Percentiles rank a stretch among this genome's conserved stretches.
Evolutionary conservation across 2,113 vertebrate genomes (phyloP).

Genomic region (Paradisaea rubra): DNA sequence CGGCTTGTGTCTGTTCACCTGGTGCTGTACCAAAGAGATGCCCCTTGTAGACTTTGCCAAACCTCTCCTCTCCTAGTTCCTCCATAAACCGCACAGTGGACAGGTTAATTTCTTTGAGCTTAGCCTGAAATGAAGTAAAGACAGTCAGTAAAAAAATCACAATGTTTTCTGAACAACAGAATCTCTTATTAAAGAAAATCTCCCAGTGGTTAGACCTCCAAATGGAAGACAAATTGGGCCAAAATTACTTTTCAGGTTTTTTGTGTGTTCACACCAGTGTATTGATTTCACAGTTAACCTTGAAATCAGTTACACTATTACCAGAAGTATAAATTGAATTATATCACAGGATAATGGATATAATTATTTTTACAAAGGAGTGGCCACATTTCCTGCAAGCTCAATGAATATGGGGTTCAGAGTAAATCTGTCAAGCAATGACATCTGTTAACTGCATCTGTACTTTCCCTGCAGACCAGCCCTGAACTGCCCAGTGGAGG

Average conservation of each 20-base stretch:
- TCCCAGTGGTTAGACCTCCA: neutral
- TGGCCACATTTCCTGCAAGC: neutral
- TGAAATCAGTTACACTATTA: neutral
- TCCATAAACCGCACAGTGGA: slow-evolving; percentile 92
- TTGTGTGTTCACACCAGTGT: neutral
- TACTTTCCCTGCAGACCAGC: neutral
- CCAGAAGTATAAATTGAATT: neutral
- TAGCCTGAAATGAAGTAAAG: slow-evolving; percentile 72
- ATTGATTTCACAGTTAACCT: neutral
- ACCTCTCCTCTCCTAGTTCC: slow-evolving; percentile 92
- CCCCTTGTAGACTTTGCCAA: slow-evolving; percentile 95
- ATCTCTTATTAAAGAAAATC: neutral
- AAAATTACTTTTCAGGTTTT: neutral
- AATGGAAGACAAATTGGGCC: neutral
- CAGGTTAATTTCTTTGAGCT: slow-evolving; percentile 90
- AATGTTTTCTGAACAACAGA: neutral
- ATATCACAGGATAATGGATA: neutral
- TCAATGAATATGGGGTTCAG: neutral
- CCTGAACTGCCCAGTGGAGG: rapidly evolving
- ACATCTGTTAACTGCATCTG: neutral
- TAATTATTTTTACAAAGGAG: neutral
- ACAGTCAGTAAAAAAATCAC: neutral
- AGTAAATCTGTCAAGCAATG: neutral
- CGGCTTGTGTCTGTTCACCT: slow-evolving; percentile 87
- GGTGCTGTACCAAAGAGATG: slow-evolving; percentile 86